Conservation (phyloP, 2,797 vertebrate genomes). For the Acridotheres tristis region DNA sequence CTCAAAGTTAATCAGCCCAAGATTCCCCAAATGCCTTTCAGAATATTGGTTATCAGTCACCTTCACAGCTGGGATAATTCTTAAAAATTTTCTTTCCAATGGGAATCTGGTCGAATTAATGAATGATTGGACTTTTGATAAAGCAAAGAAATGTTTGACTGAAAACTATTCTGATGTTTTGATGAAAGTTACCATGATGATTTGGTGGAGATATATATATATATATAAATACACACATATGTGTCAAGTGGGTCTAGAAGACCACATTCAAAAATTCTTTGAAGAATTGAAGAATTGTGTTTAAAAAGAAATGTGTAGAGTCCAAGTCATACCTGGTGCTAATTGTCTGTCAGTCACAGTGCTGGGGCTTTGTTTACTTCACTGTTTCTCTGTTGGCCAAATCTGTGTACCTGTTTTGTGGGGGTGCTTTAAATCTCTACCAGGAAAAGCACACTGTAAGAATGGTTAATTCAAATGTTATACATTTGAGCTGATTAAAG, state of each 20-base stretch:
- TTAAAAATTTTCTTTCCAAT: neutral
- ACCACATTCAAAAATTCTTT: neutral
- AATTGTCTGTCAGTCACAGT: neutral
- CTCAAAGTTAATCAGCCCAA: neutral
- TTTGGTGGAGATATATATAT: neutral
- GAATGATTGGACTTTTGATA: neutral
- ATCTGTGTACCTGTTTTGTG: neutral
- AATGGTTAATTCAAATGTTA: slow-evolving; percentile 8
- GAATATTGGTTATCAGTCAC: neutral
- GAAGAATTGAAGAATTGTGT: neutral
- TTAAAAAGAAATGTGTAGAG: neutral
- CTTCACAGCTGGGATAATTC: neutral
- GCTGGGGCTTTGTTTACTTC: neutral
- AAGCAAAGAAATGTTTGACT: neutral
- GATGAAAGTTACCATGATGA: neutral
- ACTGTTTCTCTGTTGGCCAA: neutral
- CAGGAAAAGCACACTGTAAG: neutral
- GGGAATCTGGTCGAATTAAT: neutral
- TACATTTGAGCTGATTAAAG: slow-evolving; percentile 21
- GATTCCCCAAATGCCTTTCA: neutral
- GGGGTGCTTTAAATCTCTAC: neutral
- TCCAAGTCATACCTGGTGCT: neutral
- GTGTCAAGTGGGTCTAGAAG: neutral
- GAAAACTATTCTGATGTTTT: neutral
- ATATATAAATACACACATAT: neutral